phyloP scores from a whole-genome alignment of 2,797 vertebrate species.

The Otolemur crassicaudatus region DNA sequence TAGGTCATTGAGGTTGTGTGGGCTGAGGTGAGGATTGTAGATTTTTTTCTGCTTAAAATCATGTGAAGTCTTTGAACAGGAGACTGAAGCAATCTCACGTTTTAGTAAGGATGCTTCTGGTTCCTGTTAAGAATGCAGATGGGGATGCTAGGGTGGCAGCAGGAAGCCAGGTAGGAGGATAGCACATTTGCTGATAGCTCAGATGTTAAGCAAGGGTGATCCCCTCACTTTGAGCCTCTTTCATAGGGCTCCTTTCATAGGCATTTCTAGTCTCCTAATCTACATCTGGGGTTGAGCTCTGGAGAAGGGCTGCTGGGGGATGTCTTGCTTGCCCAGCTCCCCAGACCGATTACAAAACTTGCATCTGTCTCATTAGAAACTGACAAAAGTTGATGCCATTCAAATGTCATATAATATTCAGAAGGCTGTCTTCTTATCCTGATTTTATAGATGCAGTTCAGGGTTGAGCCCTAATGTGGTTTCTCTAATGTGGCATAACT shows the following conservation, averaged over 20 bases:
- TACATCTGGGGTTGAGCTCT: background rate
- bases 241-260: background rate
- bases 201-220: background rate
- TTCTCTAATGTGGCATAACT: background rate
- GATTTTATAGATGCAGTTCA: background rate
- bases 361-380: background rate
- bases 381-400: background rate
- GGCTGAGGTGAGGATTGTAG: background rate
- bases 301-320: background rate
- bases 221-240: background rate
- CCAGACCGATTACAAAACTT: background rate
- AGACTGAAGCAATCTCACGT: background rate
- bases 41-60: background rate
- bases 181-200: background rate
- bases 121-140: background rate
- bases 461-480: background rate
- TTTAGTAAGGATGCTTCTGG: background rate
- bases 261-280: background rate
- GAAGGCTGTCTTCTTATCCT: background rate
- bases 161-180: background rate
- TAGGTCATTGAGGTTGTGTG: background rate
- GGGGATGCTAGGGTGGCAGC: background rate
- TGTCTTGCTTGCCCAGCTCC: background rate
- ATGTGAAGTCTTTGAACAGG: background rate
- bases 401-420: background rate